Percentiles rank a stretch among this genome's conserved stretches.
Conservation (phyloP, 2,888 invertebrate species). For the Stenotaenia linearis region DNA sequence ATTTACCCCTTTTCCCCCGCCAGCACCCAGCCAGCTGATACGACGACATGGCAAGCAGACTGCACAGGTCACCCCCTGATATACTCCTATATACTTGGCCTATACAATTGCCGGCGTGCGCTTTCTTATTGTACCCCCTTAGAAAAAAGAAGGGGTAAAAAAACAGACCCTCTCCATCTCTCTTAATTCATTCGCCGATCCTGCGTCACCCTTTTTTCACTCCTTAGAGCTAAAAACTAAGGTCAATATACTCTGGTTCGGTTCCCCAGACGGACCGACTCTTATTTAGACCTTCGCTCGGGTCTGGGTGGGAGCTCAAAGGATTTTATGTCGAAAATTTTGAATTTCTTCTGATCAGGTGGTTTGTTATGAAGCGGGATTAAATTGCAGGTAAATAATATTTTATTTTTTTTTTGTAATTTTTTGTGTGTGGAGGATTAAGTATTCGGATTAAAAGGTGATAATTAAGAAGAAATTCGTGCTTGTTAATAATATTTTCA, state of each 20-base stretch:
- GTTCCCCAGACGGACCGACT: not conserved
- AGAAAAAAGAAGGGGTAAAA: not conserved
- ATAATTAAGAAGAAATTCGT: not conserved
- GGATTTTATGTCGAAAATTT: not conserved
- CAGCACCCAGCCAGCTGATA: slow-evolving; percentile 6
- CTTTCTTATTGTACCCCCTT: not conserved
- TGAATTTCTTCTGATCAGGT: not conserved
- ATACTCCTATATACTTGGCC: slow-evolving; percentile 14
- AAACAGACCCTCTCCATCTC: not conserved
- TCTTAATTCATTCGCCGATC: not conserved
- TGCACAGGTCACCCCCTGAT: slow-evolving; percentile 15
- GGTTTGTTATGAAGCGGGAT: not conserved
- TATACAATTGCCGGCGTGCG: slow-evolving; percentile 6
- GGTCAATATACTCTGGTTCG: not conserved
- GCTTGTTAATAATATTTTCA: not conserved
- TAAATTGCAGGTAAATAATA: not conserved
- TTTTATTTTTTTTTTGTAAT: not conserved
- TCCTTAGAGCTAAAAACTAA: not conserved
- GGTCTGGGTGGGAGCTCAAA: not conserved
- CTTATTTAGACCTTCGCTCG: not conserved
- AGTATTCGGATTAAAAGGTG: not conserved
- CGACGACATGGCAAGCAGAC: not conserved
- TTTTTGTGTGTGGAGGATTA: not conserved
- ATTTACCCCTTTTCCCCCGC: slow-evolving; percentile 10
- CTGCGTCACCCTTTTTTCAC: slow-evolving; percentile 3